These are phyloP conservation scores for Tillus elongatus DNA, from an alignment of 2,888 invertebrate genomes.

Conservation along the genomic window DNA sequence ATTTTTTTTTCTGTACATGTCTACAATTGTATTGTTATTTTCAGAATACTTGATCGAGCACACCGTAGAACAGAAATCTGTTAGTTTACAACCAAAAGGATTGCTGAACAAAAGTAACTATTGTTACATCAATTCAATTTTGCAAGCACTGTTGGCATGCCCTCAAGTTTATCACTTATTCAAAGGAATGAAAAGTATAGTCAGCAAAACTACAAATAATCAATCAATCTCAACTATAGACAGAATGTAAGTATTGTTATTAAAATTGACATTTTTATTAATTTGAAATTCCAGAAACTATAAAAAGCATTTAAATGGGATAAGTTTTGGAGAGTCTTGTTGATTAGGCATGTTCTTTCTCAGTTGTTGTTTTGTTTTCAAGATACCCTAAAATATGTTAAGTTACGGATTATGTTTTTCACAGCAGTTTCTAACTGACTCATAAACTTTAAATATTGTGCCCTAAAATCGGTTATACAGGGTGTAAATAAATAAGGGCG, in stretches of 20 bases:
- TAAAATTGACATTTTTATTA: neutral
- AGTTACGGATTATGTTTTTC: too few relatives aligned
- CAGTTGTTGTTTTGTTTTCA: too few relatives aligned
- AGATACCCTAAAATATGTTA: too few relatives aligned
- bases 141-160: slow-evolving; percentile 89
- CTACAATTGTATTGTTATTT: slow-evolving; percentile 24
- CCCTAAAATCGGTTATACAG: too few relatives aligned
- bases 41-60: slow-evolving; percentile 68
- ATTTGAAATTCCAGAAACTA: too few relatives aligned
- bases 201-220: slow-evolving; percentile 42
- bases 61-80: slow-evolving; percentile 66
- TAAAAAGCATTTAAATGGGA: too few relatives aligned
- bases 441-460: too few relatives aligned
- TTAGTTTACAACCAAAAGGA: slow-evolving; percentile 79
- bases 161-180: slow-evolving; percentile 92
- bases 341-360: too few relatives aligned
- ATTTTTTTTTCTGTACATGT: too few relatives aligned
- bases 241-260: slow-evolving; percentile 70
- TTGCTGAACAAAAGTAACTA: slow-evolving; percentile 90
- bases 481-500: too few relatives aligned
- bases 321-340: too few relatives aligned
- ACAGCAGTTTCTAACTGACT: too few relatives aligned
- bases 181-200: slow-evolving; percentile 62
- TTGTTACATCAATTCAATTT: slow-evolving; percentile 92
- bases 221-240: slow-evolving; percentile 76